Conservation (phyloP, 2,888 invertebrate genomes). For the Fragum sueziense region DNA sequence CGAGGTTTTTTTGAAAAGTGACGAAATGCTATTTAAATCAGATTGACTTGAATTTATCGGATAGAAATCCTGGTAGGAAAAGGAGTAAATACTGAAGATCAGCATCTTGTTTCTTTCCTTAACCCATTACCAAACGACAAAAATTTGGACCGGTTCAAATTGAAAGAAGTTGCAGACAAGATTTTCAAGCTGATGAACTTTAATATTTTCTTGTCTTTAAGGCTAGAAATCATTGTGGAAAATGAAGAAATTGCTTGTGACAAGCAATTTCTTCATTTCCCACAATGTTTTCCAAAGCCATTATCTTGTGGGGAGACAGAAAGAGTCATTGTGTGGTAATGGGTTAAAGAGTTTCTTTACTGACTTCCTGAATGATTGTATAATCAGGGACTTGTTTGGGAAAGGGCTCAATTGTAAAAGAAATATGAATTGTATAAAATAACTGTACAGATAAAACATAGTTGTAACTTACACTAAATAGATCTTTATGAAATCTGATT, state of each 20-base stretch:
- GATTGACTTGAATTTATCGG: not conserved
- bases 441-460: not conserved
- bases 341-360: too few species aligned
- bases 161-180: too few species aligned
- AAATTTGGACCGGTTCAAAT: too few species aligned
- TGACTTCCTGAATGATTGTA: not conserved
- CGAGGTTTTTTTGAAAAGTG: not conserved
- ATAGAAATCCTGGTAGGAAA: not conserved
- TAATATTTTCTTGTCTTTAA: too few species aligned
- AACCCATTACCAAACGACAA: too few species aligned
- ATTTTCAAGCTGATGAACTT: too few species aligned
- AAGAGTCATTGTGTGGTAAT: too few species aligned
- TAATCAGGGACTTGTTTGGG: not conserved
- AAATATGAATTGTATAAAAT: not conserved
- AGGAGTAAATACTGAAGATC: too few species aligned
- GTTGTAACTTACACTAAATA: not conserved
- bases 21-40: not conserved
- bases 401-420: not conserved
- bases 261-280: not conserved
- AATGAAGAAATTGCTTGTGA: not conserved
- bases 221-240: too few species aligned
- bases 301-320: too few species aligned
- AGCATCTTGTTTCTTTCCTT: too few species aligned
- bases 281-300: constrained; percentile 5
- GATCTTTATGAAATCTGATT: not conserved